Evolutionary conservation across 1,140 invertebrate genomes (phyloP).

Genomic region (Saccostrea glomerata): DNA sequence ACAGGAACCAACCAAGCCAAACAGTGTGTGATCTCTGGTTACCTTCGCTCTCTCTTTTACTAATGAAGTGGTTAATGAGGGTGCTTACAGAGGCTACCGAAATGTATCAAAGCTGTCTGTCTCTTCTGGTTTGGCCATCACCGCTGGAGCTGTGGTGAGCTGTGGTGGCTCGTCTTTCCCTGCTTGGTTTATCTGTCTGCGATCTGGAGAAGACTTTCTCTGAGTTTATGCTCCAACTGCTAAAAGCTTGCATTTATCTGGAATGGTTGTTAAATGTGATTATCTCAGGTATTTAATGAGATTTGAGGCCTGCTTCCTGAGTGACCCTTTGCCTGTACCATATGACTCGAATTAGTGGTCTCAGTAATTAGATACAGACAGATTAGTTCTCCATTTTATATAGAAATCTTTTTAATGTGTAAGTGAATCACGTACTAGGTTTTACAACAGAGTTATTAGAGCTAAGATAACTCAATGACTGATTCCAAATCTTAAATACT

Average conservation of each 20-base stretch:
- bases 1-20: background rate
- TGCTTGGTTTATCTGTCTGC: background rate
- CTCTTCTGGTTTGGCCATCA: background rate
- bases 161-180: background rate
- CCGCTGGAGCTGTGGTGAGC: background rate
- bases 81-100: background rate
- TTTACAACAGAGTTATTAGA: too few species aligned
- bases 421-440: too few species aligned
- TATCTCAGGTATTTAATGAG: background rate
- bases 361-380: too few species aligned
- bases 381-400: too few species aligned
- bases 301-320: background rate
- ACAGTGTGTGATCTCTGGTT: conserved; percentile 9
- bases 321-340: background rate
- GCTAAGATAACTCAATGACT: too few species aligned
- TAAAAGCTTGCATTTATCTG: background rate
- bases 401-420: too few species aligned
- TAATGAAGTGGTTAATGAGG: conserved; percentile 8
- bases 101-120: background rate
- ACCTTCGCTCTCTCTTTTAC: background rate
- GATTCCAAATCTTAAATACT: too few species aligned
- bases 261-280: background rate
- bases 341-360: background rate
- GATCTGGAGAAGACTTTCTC: background rate
- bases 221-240: background rate